Evolutionary conservation across 2,797 vertebrate species (phyloP), one percentile per base, ranked within the genome.

Genomic region (Pristis pectinata): DNA sequence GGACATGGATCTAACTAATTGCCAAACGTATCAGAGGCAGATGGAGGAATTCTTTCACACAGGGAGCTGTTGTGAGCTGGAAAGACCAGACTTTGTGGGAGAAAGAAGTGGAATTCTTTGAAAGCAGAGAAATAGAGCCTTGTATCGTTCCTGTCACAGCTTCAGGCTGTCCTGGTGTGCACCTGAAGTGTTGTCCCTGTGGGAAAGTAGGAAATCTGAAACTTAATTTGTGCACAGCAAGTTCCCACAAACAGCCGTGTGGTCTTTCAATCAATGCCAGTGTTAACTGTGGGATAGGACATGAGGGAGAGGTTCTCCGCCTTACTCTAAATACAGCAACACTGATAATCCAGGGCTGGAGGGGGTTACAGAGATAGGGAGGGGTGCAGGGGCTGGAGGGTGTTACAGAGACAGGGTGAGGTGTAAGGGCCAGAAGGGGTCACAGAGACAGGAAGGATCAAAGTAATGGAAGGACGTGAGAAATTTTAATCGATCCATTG

Each of bases 181-280:
- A n/a, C 37, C 77, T 3, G 13, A 41, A 37, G 34, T 15, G 34
- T 77, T 15, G 34, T 37, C n/a, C 37, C 10, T 77, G 34, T 11
- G 77, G 74, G n/a, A 77, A n/a, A n/a, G 34, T 37, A 37, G 0
- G 3, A 13, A 77, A 30, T 27, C 27, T 0, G 5, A n/a, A 34
- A 79, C 4, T n/a, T 76, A 37, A 79, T 37, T 74, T 79, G n/a
- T 1, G 17, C n/a, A 79, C 76, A 79, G 76, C n/a, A 79, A 79
- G n/a, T n/a, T n/a, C n/a, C n/a, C n/a, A n/a, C n/a, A n/a, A n/a
- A n/a, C n/a, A n/a, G n/a, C n/a, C n/a, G n/a, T n/a, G n/a, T n/a
- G n/a, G n/a, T 79, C 76, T 74, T 74, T 37, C 74, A 77, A 77
- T 77, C 74, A 76, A n/a, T n/a, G n/a, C n/a, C n/a, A n/a, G n/a